Base-by-base conservation (phyloP, 2,888 invertebrate genomes). In the Pocota personata region DNA sequence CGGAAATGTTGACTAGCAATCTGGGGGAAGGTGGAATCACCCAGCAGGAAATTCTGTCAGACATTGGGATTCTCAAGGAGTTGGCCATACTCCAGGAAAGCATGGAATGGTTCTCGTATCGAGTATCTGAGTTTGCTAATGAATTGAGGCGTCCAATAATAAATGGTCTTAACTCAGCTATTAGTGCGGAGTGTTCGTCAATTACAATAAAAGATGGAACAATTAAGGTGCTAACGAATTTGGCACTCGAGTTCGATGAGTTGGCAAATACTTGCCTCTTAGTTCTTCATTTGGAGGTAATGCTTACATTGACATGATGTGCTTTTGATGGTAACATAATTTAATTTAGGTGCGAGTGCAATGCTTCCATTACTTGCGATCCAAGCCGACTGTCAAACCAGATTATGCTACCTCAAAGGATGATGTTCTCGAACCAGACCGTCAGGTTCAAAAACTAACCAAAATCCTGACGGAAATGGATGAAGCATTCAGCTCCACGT, bases 31-130 rank as follows among this genome's bases (percentile, higher is more conserved):
- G 97, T 5, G 96, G 97, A 27, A 96, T 98, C 21, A 95, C 96
- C 0, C 94, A 95, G 46, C 95, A 96, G 75, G 98, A 98, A 93
- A 97, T 99, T 80, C 94, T 99, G 24, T 95, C 96, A 0, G 98
- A 98, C 91, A 95, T 97, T 88, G 94, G 95, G 75, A 95, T 97
- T 87, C 93, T 99, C 57, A 95, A 96, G 69, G 96, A 97, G 88
- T 93, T 99, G 14, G 98, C 98, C 0, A 95, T 97, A 88, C 93
- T 99, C 43, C 98, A 98, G 91, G 98, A 99, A 91, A 97, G 97
- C 90, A 95, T 98, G 95, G 97, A 97, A 92, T 97, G 97, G 97
- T 95, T 97, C 90, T 94, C 96, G 0, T 94, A 94, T 7, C 94
- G 95, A 88, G 94, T 96, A 89, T 92, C 94, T 7, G 93, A 93